Conservation (phyloP, 2,113 vertebrate genomes). For the Craseonycteris thonglongyai region DNA sequence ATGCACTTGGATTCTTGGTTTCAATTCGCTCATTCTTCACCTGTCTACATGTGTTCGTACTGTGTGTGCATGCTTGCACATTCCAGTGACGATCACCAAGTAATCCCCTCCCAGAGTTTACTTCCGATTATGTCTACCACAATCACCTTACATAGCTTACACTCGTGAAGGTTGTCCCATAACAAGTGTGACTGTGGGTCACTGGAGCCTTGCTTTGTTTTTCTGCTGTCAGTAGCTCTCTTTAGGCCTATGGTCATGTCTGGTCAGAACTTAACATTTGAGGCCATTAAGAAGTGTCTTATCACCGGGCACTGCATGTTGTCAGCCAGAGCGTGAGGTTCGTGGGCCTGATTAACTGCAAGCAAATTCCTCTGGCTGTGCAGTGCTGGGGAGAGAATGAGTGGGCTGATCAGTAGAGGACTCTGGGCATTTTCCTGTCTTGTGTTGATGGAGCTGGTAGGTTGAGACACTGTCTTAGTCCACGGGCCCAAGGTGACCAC, state of each 20-base stretch:
- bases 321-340: background rate
- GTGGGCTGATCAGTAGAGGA: background rate
- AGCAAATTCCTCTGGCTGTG: background rate
- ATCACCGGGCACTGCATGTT: background rate
- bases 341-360: background rate
- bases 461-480: background rate
- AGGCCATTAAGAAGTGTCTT: background rate
- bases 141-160: background rate
- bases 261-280: background rate
- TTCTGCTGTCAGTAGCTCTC: background rate
- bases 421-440: background rate
- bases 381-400: background rate
- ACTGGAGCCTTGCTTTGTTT: background rate
- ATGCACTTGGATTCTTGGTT: background rate
- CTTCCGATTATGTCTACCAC: background rate
- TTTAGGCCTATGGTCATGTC: background rate
- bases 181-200: background rate
- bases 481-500: background rate
- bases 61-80: fast-evolving
- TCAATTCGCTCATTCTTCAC: background rate
- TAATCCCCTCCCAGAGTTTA: background rate
- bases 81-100: background rate
- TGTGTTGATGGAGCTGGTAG: background rate
- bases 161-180: background rate
- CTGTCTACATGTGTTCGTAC: background rate